These are phyloP conservation scores for Thomomys bottae DNA, from an alignment of 2,113 vertebrate genomes.

Conservation along the genomic window DNA sequence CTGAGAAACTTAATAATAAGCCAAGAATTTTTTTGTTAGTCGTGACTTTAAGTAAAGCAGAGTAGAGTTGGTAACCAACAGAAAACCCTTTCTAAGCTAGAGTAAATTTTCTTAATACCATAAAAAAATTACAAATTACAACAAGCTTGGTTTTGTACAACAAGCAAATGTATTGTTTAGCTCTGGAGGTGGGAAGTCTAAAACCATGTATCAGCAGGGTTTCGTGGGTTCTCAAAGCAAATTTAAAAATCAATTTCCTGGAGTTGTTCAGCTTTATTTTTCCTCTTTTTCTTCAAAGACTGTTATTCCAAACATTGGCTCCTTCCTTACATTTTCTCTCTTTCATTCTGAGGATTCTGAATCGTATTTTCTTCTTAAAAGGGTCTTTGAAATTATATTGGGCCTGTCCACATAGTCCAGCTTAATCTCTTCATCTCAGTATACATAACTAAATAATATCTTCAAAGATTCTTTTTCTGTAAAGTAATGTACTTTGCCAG, in stretches of 20 bases:
- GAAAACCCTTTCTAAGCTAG: neutral
- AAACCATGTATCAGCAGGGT: neutral
- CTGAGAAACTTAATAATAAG: neutral
- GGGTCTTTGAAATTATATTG: neutral
- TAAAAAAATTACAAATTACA: neutral
- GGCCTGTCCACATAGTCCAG: rapidly evolving
- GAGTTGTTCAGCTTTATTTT: neutral
- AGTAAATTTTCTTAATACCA: neutral
- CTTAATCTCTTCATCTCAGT: neutral
- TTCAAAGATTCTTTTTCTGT: neutral
- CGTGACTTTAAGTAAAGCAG: neutral
- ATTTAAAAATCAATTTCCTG: neutral
- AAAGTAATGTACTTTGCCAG: neutral
- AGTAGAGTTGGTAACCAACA: neutral
- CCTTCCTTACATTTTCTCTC: too few species aligned
- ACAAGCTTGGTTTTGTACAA: neutral
- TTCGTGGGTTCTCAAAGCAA: neutral
- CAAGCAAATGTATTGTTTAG: neutral
- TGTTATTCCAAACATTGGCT: neutral
- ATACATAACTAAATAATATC: neutral
- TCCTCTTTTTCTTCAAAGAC: neutral
- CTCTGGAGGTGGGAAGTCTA: neutral
- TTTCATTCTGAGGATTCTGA: neutral
- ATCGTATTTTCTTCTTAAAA: too few species aligned
- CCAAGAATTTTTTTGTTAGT: neutral